Conservation (phyloP, 1,140 invertebrate genomes). For the Vollenhovia emeryi region DNA sequence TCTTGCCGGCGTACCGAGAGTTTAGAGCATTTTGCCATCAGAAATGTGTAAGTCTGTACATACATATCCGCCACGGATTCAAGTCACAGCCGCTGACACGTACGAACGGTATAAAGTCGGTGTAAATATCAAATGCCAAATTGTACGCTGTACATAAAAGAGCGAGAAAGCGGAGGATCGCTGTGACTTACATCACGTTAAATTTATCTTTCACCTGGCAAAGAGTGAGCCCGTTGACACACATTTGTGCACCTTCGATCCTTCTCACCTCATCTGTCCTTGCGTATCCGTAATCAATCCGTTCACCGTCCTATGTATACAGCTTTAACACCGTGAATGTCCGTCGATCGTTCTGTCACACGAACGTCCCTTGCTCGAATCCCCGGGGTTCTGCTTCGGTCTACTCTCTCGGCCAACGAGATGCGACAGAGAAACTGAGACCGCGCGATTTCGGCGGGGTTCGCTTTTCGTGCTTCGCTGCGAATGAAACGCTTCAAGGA, state of each 20-base stretch:
- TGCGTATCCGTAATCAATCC: not conserved
- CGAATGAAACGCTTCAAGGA: slow-evolving; percentile 28
- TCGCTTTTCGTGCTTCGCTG: slow-evolving; percentile 56
- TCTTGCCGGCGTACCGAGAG: not conserved
- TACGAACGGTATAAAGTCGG: not conserved
- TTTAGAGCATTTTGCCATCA: slow-evolving; percentile 9
- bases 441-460: slow-evolving; percentile 7
- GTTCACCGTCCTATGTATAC: slow-evolving; percentile 44
- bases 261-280: not conserved
- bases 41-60: not conserved
- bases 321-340: slow-evolving; percentile 70
- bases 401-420: slow-evolving; percentile 54
- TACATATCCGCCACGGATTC: not conserved
- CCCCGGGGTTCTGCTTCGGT: slow-evolving; percentile 58
- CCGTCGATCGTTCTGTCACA: slow-evolving; percentile 64
- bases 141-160: slow-evolving; percentile 22
- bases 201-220: slow-evolving; percentile 15
- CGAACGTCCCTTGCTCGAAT: slow-evolving; percentile 66
- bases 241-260: not conserved
- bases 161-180: not conserved
- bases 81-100: not conserved
- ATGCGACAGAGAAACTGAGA: slow-evolving; percentile 63
- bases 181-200: not conserved
- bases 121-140: slow-evolving; percentile 35
- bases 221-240: slow-evolving; percentile 15